Evolutionary conservation across 2,113 vertebrate genomes (phyloP), one percentile per base, ranked within the genome.

Genomic region (Nycticebus coucang): DNA sequence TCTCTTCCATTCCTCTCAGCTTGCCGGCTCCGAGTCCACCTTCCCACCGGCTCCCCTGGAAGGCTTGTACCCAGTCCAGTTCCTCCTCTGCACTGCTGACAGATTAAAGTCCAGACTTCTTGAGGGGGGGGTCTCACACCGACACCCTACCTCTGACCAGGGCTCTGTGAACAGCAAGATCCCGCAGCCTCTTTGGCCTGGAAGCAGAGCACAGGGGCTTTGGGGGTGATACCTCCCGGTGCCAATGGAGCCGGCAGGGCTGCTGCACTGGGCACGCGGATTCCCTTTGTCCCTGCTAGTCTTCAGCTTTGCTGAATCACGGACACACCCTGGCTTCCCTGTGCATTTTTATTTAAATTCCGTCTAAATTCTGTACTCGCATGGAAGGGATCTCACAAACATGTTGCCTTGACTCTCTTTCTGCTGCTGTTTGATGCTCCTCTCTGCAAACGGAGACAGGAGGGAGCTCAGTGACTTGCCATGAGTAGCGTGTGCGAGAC

Each of bases 161-260:
- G n/a, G 13, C 5, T 78, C 82, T 62, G n/a, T 33, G 28, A 14
- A 24, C 0, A 6, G 69, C 24, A 81, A 13, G 15, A 33, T 33
- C 14, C 1, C 0, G 17, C 8, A 18, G 19, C 33, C 75, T 15
- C 8, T 62, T 18, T 9, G 64, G 41, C 50, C 18, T 50, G 35
- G 71, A 88, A 57, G 33, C 26, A 41, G 21, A 62, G 22, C 0
- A 1, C 24, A 66, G 84, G n/a, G 19, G 19, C 28, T 59, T n/a
- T 68, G 1, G n/a, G 22, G 9, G 12, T 0, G 33, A 15, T 12
- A 4, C 3, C 5, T 14, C 22, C 78, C 68, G 10, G 26, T 24
- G 37, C 50, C 1, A 22, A 7, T 0, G 26, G 37, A 41, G 5
- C 1, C 19, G 37, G 19, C 12, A 1, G 15, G 2, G 22, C 4